Evolutionary conservation across 1,140 invertebrate genomes (phyloP).

Genomic region (Ceratoteleas bidentatus): DNA sequence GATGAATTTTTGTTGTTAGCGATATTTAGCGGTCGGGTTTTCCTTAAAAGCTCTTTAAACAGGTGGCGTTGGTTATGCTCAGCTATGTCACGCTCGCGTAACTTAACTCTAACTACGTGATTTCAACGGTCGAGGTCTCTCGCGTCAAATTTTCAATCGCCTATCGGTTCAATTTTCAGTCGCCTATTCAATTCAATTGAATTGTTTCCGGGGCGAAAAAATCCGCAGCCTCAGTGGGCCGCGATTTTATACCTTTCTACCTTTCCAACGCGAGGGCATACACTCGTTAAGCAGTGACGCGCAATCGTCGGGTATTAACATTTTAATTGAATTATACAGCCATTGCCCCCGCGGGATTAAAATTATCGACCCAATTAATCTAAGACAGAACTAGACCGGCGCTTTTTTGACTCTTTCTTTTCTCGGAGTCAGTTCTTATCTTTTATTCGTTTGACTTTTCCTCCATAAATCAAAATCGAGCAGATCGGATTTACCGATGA

Average conservation of each 20-base stretch:
- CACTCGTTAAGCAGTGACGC: conserved; percentile 26
- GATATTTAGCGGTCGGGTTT: neutral
- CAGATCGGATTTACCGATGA: no score
- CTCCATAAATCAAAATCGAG: neutral
- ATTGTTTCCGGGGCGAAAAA: conserved; percentile 15
- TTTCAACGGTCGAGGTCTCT: conserved; percentile 52
- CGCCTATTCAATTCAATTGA: no score
- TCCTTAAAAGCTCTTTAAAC: conserved; percentile 19
- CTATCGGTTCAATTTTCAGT: conserved; percentile 21
- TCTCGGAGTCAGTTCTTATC: neutral
- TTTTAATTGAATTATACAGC: no score
- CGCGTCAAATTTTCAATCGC: conserved; percentile 26
- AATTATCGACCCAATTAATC: no score
- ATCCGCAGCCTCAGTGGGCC: conserved; percentile 12
- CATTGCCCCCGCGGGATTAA: no score
- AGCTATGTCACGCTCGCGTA: conserved; percentile 54
- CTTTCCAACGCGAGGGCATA: conserved; percentile 29
- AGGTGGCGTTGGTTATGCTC: conserved; percentile 28
- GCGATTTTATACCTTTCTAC: conserved; percentile 43
- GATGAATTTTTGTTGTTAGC: no score
- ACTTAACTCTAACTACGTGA: conserved; percentile 51
- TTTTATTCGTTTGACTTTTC: neutral
- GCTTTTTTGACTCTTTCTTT: neutral
- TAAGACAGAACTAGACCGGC: no score
- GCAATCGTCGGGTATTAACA: neutral